Conservation (phyloP, 2,888 invertebrate species). For the Lasius platythorax region DNA sequence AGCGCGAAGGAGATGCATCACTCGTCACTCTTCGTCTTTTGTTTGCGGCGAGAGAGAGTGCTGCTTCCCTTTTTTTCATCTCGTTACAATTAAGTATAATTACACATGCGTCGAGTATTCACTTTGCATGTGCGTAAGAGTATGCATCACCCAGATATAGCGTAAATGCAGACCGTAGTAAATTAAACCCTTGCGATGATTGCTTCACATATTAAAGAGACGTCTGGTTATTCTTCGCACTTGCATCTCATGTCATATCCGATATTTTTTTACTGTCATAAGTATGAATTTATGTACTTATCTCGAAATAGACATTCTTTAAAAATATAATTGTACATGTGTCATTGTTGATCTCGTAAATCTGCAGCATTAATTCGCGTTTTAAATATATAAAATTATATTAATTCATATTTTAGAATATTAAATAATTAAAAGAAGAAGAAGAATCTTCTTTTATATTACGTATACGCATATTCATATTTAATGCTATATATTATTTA, state of each 20-base stretch:
- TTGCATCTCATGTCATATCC: background rate
- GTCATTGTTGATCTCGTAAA: background rate
- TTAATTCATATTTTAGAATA: background rate
- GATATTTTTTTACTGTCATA: background rate
- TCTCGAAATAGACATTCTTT: background rate
- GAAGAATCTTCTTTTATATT: background rate
- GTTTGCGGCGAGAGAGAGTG: conserved; percentile 50
- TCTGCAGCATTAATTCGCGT: background rate
- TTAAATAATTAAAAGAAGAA: background rate
- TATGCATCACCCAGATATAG: conserved; percentile 31
- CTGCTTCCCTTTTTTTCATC: conserved; percentile 26
- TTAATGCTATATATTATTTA: background rate
- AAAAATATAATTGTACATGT: background rate
- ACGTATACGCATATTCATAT: background rate
- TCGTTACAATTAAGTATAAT: conserved; percentile 74
- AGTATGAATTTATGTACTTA: background rate
- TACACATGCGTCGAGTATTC: conserved; percentile 60
- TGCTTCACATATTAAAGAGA: background rate
- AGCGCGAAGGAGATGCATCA: conserved; percentile 48
- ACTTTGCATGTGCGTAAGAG: conserved; percentile 36
- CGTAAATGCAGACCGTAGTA: conserved; percentile 51
- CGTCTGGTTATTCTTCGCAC: background rate
- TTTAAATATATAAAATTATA: background rate
- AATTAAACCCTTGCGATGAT: conserved; percentile 46
- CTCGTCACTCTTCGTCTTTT: conserved; percentile 58